Percentiles rank a stretch among this genome's conserved stretches.
These are phyloP conservation scores for Eupelmus urozonus DNA, from an alignment of 2,888 invertebrate genomes.

Conservation along the genomic window DNA sequence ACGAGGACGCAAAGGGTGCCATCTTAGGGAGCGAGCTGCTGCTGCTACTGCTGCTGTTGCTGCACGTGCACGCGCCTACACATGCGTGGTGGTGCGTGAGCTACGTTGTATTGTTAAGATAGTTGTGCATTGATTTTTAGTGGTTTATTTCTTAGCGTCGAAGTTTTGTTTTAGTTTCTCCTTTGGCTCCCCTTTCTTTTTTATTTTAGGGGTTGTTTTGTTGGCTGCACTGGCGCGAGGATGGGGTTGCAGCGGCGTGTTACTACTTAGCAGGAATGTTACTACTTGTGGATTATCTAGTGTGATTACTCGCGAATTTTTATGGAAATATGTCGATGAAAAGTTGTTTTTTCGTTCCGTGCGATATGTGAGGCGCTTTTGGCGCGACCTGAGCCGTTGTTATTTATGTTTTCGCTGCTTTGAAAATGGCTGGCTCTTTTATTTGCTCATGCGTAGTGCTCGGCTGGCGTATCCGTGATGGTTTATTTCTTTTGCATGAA, in stretches of 20 bases:
- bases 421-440: conserved; percentile 26
- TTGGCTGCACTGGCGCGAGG: neutral
- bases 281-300: no score
- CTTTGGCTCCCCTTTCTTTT: neutral
- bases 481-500: conserved; percentile 24
- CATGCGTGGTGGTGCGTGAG: conserved; percentile 55
- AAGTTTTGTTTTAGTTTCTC: conserved; percentile 3
- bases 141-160: conserved; percentile 43
- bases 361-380: no score
- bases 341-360: no score
- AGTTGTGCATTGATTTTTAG: conserved; percentile 24
- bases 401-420: conserved; percentile 31
- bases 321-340: neutral
- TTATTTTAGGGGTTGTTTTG: neutral
- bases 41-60: neutral
- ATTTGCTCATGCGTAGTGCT: conserved; percentile 21
- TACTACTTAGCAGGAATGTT: neutral
- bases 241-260: neutral
- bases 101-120: no score
- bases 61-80: conserved; percentile 48
- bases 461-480: neutral
- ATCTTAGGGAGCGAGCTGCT: conserved; percentile 39
- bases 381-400: no score
- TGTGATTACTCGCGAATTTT: no score
- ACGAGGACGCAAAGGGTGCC: conserved; percentile 58